These are phyloP conservation scores for Zootermopsis nevadensis DNA, from an alignment of 2,888 invertebrate species.

Conservation along the genomic window DNA sequence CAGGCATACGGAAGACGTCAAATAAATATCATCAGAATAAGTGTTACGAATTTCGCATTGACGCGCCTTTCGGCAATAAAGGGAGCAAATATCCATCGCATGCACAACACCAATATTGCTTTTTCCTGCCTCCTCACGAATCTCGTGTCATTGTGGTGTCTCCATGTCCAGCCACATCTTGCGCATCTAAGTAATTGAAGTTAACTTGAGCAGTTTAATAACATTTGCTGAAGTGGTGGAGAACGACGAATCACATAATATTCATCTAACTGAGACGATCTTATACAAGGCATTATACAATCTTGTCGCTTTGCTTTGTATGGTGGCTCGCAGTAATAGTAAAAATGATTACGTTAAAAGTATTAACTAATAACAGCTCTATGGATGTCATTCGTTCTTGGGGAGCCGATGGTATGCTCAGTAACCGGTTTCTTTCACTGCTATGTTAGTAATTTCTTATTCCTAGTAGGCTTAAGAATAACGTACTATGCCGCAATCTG, in stretches of 20 bases:
- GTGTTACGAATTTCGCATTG: constrained; percentile 29
- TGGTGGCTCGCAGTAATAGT: too few relatives aligned
- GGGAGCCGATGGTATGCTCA: too few relatives aligned
- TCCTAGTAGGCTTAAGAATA: too few relatives aligned
- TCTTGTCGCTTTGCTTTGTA: too few relatives aligned
- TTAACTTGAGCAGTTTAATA: background rate
- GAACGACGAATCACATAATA: background rate
- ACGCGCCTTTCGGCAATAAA: constrained; percentile 32
- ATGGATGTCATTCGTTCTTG: too few relatives aligned
- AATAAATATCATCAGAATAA: background rate
- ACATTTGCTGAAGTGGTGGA: background rate
- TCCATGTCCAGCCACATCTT: background rate
- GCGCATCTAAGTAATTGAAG: background rate
- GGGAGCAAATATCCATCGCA: constrained; percentile 21
- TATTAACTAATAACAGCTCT: too few relatives aligned
- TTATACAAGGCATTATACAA: too few relatives aligned
- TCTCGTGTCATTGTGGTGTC: background rate
- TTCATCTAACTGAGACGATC: too few relatives aligned
- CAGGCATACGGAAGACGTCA: background rate
- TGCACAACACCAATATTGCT: constrained; percentile 22
- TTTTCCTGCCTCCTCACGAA: background rate
- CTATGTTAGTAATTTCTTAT: too few relatives aligned
- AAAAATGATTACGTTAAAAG: too few relatives aligned
- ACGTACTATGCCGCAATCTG: too few relatives aligned
- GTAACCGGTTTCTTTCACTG: too few relatives aligned